Percentiles rank a stretch among this genome's conserved stretches.
These are phyloP conservation scores for Lasioglossum marginatum DNA, from an alignment of 2,888 invertebrate genomes.

Conservation along the genomic window DNA sequence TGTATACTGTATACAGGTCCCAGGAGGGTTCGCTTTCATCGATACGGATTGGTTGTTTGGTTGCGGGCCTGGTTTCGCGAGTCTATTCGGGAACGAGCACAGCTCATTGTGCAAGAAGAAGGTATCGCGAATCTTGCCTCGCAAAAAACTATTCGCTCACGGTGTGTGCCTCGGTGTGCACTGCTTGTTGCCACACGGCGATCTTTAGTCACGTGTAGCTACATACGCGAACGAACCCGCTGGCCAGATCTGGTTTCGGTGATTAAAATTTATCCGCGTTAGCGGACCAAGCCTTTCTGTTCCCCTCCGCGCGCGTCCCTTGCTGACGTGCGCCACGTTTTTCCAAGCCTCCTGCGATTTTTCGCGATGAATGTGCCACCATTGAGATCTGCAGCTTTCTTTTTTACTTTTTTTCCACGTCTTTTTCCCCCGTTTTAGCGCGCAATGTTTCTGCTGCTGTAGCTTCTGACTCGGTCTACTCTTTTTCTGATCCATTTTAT, in stretches of 20 bases:
- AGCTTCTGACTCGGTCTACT: not conserved
- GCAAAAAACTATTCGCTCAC: constrained; percentile 26
- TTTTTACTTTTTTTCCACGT: not conserved
- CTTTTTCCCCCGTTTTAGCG: not conserved
- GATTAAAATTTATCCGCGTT: not conserved
- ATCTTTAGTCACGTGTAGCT: constrained; percentile 38
- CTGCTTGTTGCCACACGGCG: constrained; percentile 38
- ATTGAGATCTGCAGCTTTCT: not conserved
- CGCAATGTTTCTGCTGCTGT: not conserved
- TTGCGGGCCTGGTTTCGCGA: not conserved
- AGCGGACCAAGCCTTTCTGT: not conserved
- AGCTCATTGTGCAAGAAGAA: constrained; percentile 67
- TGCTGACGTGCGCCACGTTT: not conserved
- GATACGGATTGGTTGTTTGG: constrained; percentile 47
- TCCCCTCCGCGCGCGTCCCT: not conserved
- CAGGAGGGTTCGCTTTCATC: constrained; percentile 62
- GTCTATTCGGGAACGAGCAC: not conserved
- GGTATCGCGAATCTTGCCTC: constrained; percentile 61
- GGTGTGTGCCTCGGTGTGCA: not conserved
- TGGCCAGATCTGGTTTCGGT: constrained; percentile 7
- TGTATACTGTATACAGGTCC: not conserved
- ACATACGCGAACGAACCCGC: not conserved
- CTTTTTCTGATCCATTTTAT: not conserved
- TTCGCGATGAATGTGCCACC: not conserved
- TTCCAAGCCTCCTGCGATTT: not conserved